phyloP scores from a whole-genome alignment of 2,888 invertebrate genomes.

The Aspidiotus destructor region DNA sequence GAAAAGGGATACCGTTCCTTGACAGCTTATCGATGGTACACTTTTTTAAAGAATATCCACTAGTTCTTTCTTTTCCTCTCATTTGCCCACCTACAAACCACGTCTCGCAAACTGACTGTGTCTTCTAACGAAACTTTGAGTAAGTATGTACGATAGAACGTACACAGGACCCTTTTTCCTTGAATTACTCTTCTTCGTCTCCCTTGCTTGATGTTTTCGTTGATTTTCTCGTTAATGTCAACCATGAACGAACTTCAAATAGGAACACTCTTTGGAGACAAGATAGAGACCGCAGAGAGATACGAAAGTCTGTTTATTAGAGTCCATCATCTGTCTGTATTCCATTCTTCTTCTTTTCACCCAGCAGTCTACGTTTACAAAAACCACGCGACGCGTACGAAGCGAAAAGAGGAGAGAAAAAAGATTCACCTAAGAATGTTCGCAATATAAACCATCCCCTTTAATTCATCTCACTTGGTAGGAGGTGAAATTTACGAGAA shows the following conservation, averaged over 20 bases:
- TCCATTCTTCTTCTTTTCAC: no score
- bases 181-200: neutral
- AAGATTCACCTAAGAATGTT: neutral
- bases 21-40: constrained; percentile 4
- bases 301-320: neutral
- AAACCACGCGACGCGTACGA: neutral
- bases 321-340: no score
- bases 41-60: neutral
- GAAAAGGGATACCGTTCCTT: neutral
- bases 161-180: neutral
- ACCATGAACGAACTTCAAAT: neutral
- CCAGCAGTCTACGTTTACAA: no score
- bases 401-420: neutral
- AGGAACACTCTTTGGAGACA: neutral
- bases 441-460: neutral
- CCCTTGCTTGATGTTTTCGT: neutral
- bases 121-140: neutral
- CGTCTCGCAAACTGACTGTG: neutral
- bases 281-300: neutral
- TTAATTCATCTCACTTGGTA: constrained; percentile 1
- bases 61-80: neutral
- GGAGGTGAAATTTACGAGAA: neutral
- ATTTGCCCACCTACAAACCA: neutral
- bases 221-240: constrained; percentile 4
- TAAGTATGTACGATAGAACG: neutral